These are phyloP conservation scores for Fragum sueziense DNA, from an alignment of 2,888 invertebrate species.

Conservation along the genomic window DNA sequence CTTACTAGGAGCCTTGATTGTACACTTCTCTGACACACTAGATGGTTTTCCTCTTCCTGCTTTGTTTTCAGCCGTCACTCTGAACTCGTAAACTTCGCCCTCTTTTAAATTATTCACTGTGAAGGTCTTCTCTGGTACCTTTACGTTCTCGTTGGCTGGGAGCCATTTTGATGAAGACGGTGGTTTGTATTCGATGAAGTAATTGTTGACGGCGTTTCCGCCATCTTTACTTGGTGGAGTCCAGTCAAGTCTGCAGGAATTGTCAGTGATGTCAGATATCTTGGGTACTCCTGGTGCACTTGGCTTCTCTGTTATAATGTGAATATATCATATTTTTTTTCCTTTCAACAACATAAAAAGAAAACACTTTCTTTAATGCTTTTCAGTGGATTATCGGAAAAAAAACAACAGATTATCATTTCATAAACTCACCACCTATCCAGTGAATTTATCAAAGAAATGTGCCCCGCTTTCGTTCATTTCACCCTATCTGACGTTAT, in stretches of 20 bases:
- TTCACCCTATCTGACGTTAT: no score
- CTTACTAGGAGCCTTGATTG: conserved; percentile 76
- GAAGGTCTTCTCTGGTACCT: conserved; percentile 75
- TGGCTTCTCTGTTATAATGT: conserved; percentile 71
- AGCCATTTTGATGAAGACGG: conserved; percentile 70
- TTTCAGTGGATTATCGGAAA: no score
- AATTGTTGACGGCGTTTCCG: conserved; percentile 79
- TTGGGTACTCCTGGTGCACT: conserved; percentile 78
- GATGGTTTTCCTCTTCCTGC: conserved; percentile 79
- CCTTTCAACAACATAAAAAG: no score
- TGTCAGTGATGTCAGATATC: conserved; percentile 76
- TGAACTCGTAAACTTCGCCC: conserved; percentile 79
- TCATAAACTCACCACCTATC: no score
- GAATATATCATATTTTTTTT: no score
- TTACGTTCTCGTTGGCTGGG: conserved; percentile 68
- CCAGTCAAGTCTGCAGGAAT: conserved; percentile 79
- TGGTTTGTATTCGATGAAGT: conserved; percentile 76
- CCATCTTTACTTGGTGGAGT: conserved; percentile 79
- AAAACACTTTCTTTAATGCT: no score
- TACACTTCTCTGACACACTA: conserved; percentile 70
- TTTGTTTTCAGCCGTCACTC: conserved; percentile 80
- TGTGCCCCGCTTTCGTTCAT: no score
- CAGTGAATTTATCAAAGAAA: no score
- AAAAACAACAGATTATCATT: no score
- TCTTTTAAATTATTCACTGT: conserved; percentile 75